A percentile compares a stretch with the other conserved stretches of the same genome.
Evolutionary conservation across 2,797 vertebrate genomes (phyloP).

Genomic region (Crenuchus spilurus): DNA sequence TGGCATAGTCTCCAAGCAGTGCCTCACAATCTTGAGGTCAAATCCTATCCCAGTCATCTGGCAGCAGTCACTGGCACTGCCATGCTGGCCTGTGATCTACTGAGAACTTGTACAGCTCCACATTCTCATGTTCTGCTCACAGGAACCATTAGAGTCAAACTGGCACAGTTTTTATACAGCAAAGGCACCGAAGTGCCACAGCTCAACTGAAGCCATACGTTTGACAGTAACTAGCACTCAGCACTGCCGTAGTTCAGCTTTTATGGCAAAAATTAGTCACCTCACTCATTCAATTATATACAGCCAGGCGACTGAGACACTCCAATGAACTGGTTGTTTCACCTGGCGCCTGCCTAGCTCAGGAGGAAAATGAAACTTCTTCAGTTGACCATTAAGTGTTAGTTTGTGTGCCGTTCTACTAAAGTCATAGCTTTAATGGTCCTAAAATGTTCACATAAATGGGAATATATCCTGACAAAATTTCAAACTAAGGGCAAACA

Average conservation of each 20-base stretch:
- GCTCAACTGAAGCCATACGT: conserved; percentile 53
- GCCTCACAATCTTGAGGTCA: conserved; percentile 62
- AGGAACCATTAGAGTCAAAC: conserved; percentile 39
- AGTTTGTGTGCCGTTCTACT: not conserved
- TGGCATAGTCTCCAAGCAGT: conserved; percentile 53
- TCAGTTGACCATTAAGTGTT: not conserved
- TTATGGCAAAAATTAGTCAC: conserved; percentile 33
- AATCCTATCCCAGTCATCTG: conserved; percentile 64
- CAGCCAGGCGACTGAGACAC: not conserved
- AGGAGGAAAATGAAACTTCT: not conserved
- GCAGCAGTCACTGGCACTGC: conserved; percentile 61
- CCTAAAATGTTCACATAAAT: not conserved
- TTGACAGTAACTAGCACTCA: conserved; percentile 34
- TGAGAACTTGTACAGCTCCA: conserved; percentile 45
- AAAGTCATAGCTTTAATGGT: not conserved
- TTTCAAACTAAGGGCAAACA: not conserved
- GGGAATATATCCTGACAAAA: no score
- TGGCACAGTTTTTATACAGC: conserved; percentile 52
- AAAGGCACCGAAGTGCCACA: conserved; percentile 45
- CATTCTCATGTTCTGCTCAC: conserved; percentile 54
- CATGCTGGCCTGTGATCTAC: conserved; percentile 49
- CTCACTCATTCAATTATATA: not conserved
- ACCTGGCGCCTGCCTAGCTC: conserved; percentile 16
- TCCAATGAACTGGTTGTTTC: not conserved
- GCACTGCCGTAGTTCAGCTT: conserved; percentile 55